Conservation (phyloP, 2,113 vertebrate genomes). For the Hylia prasina region DNA sequence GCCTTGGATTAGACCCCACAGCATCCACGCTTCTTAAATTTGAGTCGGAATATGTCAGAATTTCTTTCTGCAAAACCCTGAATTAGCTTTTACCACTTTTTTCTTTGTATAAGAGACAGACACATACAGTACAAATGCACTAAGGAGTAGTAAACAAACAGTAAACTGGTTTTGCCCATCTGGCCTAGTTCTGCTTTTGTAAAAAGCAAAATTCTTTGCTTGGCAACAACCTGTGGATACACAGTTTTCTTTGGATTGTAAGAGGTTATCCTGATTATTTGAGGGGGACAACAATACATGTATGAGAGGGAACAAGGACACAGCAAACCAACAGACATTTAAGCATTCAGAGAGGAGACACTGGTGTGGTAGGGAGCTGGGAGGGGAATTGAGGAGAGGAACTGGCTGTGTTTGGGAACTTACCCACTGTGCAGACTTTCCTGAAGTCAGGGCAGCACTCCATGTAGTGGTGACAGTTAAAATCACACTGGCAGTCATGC, state of each 20-base stretch:
- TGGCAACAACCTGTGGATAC: not conserved
- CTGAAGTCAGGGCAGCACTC: constrained; percentile 92
- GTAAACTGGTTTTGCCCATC: not conserved
- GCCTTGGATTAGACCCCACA: not conserved
- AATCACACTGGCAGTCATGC: constrained; percentile 89
- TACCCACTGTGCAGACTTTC: constrained; percentile 84
- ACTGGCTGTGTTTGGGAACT: not conserved
- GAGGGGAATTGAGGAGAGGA: not conserved
- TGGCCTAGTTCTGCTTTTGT: not conserved
- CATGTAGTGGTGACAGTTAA: constrained; percentile 81
- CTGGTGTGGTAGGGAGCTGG: not conserved
- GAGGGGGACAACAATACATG: not conserved
- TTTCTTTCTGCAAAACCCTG: not conserved
- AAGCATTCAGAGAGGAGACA: not conserved
- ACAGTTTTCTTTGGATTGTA: not conserved
- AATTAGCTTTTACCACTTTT: not conserved
- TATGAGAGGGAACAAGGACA: constrained; percentile 4
- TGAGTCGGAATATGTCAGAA: not conserved
- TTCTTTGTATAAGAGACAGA: not conserved
- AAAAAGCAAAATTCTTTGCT: not conserved
- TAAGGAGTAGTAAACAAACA: not conserved
- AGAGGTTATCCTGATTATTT: not conserved
- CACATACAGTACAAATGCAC: not conserved
- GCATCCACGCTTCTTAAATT: not conserved
- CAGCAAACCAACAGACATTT: not conserved